Evolutionary conservation across 2,888 invertebrate species (phyloP).

Genomic region (Saturnia pavonia): DNA sequence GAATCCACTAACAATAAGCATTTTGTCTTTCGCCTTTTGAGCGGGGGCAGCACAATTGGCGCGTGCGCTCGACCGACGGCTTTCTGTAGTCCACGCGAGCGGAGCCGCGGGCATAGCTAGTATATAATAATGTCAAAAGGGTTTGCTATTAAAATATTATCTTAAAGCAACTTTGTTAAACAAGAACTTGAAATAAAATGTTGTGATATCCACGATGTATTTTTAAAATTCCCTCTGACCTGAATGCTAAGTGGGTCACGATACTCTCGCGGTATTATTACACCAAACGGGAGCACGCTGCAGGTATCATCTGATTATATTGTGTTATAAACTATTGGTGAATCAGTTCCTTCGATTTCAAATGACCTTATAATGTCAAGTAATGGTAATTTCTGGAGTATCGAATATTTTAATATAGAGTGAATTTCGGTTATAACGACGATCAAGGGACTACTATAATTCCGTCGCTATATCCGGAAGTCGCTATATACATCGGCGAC

Average conservation of each 20-base stretch:
- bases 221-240: constrained; percentile 25
- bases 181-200: neutral
- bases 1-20: no score
- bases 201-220: neutral
- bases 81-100: no score
- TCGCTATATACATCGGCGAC: no score
- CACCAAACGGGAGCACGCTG: constrained; percentile 25
- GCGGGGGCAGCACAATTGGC: no score
- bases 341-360: neutral
- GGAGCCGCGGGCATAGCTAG: no score
- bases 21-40: no score
- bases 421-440: no score
- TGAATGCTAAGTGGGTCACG: constrained; percentile 33
- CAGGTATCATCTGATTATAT: constrained; percentile 9
- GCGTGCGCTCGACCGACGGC: no score
- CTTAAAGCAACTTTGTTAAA: neutral
- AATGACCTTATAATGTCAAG: neutral
- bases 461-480: no score
- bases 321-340: neutral
- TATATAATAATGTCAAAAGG: neutral
- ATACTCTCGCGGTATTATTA: constrained; percentile 30
- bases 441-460: no score
- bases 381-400: no score
- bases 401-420: no score
- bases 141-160: neutral